These are phyloP conservation scores for Cyrtodaria siliqua DNA, from an alignment of 2,888 invertebrate species.

Conservation along the genomic window DNA sequence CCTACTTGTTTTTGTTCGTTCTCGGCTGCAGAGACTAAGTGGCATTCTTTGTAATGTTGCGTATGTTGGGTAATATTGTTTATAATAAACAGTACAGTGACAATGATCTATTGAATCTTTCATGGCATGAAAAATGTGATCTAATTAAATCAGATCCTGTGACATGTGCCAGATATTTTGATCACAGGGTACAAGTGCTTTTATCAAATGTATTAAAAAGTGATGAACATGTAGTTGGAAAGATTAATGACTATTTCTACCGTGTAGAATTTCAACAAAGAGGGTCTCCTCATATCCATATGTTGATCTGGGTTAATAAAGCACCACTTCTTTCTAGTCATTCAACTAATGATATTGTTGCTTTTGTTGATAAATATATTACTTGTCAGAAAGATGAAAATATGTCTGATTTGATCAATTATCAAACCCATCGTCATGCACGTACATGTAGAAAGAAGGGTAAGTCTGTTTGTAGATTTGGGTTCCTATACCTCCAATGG, in stretches of 20 bases:
- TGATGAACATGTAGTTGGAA: slow-evolving; percentile 32
- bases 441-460: slow-evolving; percentile 34
- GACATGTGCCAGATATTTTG: slow-evolving; percentile 42
- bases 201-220: slow-evolving; percentile 22
- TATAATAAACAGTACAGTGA: slow-evolving; percentile 21
- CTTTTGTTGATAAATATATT: neutral
- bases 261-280: slow-evolving; percentile 19
- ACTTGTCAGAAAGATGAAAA: slow-evolving; percentile 14
- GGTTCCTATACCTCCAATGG: slow-evolving; percentile 44
- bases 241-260: slow-evolving; percentile 35
- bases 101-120: slow-evolving; percentile 24
- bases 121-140: slow-evolving; percentile 23
- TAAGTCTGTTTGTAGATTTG: slow-evolving; percentile 41
- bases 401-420: slow-evolving; percentile 18
- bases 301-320: slow-evolving; percentile 11
- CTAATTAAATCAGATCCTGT: slow-evolving; percentile 53
- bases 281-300: slow-evolving; percentile 26
- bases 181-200: slow-evolving; percentile 45
- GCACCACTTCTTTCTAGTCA: neutral
- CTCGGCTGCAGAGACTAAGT: slow-evolving; percentile 64
- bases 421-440: slow-evolving; percentile 49
- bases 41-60: slow-evolving; percentile 49
- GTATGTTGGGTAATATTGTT: slow-evolving; percentile 16
- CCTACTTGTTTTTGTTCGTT: slow-evolving; percentile 38
- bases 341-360: neutral